Evolutionary conservation across 2,113 vertebrate species (phyloP).

Genomic region (Xiphophorus hellerii): DNA sequence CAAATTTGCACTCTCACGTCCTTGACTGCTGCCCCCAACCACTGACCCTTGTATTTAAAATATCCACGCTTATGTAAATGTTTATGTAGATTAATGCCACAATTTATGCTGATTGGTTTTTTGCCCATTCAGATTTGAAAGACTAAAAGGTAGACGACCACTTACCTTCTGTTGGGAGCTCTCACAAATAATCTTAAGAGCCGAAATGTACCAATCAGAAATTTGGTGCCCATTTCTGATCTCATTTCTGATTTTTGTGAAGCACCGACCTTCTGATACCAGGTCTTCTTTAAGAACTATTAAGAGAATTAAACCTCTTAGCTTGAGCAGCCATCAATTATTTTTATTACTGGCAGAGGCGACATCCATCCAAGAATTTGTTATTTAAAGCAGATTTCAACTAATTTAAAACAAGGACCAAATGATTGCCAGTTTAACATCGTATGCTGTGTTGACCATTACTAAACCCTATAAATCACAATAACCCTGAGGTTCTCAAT

Average conservation of each 20-base stretch:
- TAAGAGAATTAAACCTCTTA: not conserved
- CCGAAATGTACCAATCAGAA: not conserved
- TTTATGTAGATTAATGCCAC: conserved; percentile 75
- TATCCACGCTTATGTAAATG: conserved; percentile 66
- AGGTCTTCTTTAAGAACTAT: not conserved
- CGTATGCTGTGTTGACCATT: not conserved
- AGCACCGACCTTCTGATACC: not conserved
- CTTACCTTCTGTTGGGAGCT: conserved; percentile 38
- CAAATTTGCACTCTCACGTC: conserved; percentile 66
- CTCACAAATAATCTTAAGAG: not conserved
- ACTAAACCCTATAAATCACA: too few relatives aligned
- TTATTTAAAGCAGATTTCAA: not conserved
- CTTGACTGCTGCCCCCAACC: conserved; percentile 63
- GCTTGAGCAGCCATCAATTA: not conserved
- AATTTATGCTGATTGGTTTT: conserved; percentile 73
- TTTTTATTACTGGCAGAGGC: not conserved
- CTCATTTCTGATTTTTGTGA: not conserved
- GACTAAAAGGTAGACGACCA: conserved; percentile 62
- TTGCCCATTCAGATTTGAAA: conserved; percentile 61
- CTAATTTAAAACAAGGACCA: not conserved
- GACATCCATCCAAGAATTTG: not conserved
- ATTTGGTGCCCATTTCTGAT: not conserved
- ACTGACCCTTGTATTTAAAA: conserved; percentile 68
- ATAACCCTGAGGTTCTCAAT: too few relatives aligned
- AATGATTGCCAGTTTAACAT: not conserved